These are phyloP conservation scores for Diarsia brunnea DNA, from an alignment of 2,888 invertebrate genomes.

Conservation along the genomic window DNA sequence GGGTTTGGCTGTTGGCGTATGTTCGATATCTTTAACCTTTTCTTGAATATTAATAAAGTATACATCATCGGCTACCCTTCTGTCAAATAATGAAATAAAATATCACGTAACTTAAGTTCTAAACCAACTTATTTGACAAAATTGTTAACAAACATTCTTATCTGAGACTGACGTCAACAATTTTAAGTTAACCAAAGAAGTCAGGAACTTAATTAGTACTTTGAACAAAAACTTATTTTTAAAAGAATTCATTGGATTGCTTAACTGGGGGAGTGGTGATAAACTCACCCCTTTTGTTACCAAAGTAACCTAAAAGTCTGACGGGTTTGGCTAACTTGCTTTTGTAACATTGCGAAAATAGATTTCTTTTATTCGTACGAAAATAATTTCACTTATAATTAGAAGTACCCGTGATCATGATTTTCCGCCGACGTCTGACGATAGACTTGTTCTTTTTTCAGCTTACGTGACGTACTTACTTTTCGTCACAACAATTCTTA, in stretches of 20 bases:
- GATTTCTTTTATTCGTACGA: conserved; percentile 23
- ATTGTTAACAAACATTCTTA: background rate
- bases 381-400: conserved; percentile 25
- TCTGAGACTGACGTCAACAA: background rate
- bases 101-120: background rate
- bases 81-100: background rate
- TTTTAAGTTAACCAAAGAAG: background rate
- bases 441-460: conserved; percentile 21
- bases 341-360: conserved; percentile 38
- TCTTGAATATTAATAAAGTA: background rate
- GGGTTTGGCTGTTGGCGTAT: background rate
- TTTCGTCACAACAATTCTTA: conserved; percentile 1
- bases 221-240: background rate
- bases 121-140: background rate
- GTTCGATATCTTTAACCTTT: background rate
- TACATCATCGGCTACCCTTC: background rate
- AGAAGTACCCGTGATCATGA: conserved; percentile 17
- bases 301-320: conserved; percentile 40
- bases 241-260: background rate
- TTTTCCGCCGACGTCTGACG: conserved; percentile 11
- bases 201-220: background rate
- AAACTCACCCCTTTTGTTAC: background rate
- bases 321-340: conserved; percentile 15
- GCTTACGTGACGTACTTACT: too few relatives aligned
- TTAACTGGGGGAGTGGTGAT: background rate